These are phyloP conservation scores for Heliconius cydno DNA, from an alignment of 2,888 invertebrate species.

Conservation along the genomic window DNA sequence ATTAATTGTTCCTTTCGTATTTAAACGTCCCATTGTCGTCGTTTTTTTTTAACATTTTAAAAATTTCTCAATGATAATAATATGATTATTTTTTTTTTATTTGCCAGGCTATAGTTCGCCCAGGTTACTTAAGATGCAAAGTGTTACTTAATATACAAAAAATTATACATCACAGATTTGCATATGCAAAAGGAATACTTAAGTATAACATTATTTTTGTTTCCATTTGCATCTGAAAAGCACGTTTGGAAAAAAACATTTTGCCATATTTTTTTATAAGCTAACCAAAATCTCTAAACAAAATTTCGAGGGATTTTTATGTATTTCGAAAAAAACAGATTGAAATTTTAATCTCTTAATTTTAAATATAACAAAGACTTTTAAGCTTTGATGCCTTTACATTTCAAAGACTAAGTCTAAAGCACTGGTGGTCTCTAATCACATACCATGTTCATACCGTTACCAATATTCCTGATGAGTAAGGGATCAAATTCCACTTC, in stretches of 20 bases:
- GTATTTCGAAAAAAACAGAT: background rate
- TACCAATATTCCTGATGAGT: background rate
- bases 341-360: background rate
- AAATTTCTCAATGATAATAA: background rate
- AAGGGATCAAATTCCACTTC: background rate
- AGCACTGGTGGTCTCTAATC: too few species aligned
- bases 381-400: too few species aligned
- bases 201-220: background rate
- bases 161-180: background rate
- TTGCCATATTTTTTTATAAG: background rate
- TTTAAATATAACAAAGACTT: background rate
- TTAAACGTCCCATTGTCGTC: background rate
- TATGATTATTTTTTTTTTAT: background rate
- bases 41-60: background rate
- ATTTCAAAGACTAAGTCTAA: too few species aligned
- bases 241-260: background rate
- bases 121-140: background rate
- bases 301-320: background rate
- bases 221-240: background rate
- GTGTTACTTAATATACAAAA: background rate
- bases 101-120: background rate
- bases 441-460: too few species aligned
- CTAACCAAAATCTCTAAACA: background rate
- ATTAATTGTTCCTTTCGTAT: background rate
- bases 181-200: background rate